Evolutionary conservation across 2,888 invertebrate genomes (phyloP), one percentile per base, ranked within the genome.

Genomic region (Sacculina carcini): DNA sequence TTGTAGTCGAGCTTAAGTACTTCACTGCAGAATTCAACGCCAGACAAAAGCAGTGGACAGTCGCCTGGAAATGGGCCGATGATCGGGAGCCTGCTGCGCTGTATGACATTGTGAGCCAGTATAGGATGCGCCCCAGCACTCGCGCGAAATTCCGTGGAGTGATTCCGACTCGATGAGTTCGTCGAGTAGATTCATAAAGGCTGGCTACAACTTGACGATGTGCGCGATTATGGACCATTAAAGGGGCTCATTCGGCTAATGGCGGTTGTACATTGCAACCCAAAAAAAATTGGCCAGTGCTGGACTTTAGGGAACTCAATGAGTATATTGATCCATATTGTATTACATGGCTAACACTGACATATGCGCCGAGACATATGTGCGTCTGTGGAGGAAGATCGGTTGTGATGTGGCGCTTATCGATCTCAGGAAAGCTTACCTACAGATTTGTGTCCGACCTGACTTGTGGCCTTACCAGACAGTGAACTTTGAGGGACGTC

Each of bases 381-480:
- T 52, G 48, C 31, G 49, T 26, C 40, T 34, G 26, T 48, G 52
- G 49, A 26, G 48, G 6, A 47, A n/a, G 24, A 19, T 26, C 28
- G 46, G 46, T 6, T 12, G 26, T 12, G 38, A 51, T 26, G 47
- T 51, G 16, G 28, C 39, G 1, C 16, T 51, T 31, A 29, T 51
- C 4, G 51, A 47, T 34, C 39, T 51, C 32, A 3, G 23, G 3
- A 49, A 52, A n/a, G 52, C 49, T 12, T 49, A 52, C 24, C 24
- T 53, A 2, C 53, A 52, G 29, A 47, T 53, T 9, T 26, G 29
- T 12, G 48, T 53, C 31, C 47, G 50, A 2, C 16, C 36, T 6
- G 46, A 46, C 6, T 19, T 53, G 23, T 50, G 53, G 53, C 48
- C 48, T 9, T 53, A 53, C 31, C 50, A 53, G 16, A 50, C 50